These are phyloP conservation scores for Holothuria scabra DNA, from an alignment of 53 echinoderm and acorn worm genomes.

Conservation along the genomic window DNA sequence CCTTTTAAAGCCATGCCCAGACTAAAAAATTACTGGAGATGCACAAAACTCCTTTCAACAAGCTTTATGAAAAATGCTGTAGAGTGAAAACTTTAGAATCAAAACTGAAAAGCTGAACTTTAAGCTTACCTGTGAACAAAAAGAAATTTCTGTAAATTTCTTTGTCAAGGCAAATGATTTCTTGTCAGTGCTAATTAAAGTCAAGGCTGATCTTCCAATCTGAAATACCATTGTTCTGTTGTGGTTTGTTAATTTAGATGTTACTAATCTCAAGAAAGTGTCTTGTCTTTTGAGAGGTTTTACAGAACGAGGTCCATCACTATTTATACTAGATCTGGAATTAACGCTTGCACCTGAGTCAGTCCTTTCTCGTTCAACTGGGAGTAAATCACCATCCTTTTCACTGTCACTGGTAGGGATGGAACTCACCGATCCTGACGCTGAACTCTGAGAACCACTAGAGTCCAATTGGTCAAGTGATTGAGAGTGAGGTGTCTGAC, in stretches of 20 bases:
- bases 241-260: conserved; percentile 60
- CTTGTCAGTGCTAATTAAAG: conserved; percentile 90
- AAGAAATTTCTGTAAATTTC: conserved; percentile 94
- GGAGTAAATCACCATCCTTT: conserved; percentile 17
- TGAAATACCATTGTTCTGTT: conserved; percentile 97
- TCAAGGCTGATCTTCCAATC: conserved; percentile 83
- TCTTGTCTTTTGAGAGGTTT: conserved; percentile 32
- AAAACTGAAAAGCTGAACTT: no score
- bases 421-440: conserved; percentile 22
- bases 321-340: conserved; percentile 7
- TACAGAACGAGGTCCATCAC: conserved; percentile 29
- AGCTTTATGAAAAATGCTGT: no score
- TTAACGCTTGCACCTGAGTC: conserved; percentile 26
- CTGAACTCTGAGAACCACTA: neutral
- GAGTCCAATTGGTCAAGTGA: conserved; percentile 27
- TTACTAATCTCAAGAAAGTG: conserved; percentile 55
- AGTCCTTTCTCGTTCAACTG: conserved; percentile 17
- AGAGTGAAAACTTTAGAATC: neutral
- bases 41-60: no score
- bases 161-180: conserved; percentile 89
- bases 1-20: no score
- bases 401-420: neutral
- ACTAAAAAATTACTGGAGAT: no score
- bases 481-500: conserved; percentile 10
- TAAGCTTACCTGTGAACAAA: conserved; percentile 91